Conservation (phyloP, 1,140 invertebrate species). For the Sitophilus oryzae region DNA sequence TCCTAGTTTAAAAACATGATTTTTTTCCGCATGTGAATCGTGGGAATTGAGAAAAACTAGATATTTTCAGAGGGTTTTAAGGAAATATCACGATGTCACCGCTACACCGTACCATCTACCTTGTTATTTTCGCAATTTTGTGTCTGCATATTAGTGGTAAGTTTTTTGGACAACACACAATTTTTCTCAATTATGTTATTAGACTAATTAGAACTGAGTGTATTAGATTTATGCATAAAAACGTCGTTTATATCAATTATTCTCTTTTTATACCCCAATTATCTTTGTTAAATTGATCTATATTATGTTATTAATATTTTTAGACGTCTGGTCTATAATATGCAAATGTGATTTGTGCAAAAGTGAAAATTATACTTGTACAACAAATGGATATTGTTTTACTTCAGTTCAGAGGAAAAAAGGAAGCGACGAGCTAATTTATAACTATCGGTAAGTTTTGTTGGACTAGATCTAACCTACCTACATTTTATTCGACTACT, state of each 20-base stretch:
- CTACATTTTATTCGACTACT: not conserved
- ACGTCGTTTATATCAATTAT: not conserved
- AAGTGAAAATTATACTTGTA: conserved; percentile 75
- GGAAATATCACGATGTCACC: not conserved
- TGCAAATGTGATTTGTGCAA: conserved; percentile 73
- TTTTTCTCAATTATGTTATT: not conserved
- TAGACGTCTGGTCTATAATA: conserved; percentile 52
- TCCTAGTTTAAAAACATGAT: conserved; percentile 7
- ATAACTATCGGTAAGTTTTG: conserved; percentile 21
- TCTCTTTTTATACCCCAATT: too few relatives aligned
- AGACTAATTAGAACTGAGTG: not conserved
- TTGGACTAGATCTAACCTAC: not conserved
- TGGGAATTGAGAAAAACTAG: not conserved
- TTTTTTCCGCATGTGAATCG: conserved; percentile 3
- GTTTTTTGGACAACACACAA: not conserved
- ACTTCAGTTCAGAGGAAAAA: conserved; percentile 57
- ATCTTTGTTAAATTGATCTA: too few relatives aligned
- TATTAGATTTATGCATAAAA: not conserved
- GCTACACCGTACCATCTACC: not conserved
- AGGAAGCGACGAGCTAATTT: conserved; percentile 15
- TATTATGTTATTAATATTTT: conserved; percentile 22
- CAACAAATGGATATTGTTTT: conserved; percentile 83
- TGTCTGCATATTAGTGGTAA: not conserved
- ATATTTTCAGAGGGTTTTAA: not conserved
- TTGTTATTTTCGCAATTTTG: not conserved